Conservation (phyloP, 2,113 vertebrate species). For the Lepisosteus osseus region DNA sequence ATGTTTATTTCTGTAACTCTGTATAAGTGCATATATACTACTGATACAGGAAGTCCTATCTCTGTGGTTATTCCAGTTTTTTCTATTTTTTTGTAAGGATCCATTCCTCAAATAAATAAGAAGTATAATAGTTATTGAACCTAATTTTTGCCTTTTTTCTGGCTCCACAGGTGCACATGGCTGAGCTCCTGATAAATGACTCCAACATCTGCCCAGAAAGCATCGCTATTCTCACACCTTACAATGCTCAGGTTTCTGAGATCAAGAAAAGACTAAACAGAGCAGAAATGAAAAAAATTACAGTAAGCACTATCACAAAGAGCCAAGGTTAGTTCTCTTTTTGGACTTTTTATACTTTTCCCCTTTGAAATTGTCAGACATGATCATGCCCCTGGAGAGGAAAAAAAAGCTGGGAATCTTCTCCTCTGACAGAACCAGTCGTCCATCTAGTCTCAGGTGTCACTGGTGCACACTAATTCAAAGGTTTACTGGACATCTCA, state of each 20-base stretch:
- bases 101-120: background rate
- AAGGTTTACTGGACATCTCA: too few species aligned
- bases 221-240: conserved; percentile 80
- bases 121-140: background rate
- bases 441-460: too few species aligned
- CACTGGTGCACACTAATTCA: too few species aligned
- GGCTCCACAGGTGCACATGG: conserved; percentile 64
- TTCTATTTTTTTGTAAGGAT: too few species aligned
- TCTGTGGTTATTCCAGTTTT: background rate
- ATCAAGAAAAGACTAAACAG: conserved; percentile 56
- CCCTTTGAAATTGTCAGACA: too few species aligned
- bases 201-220: conserved; percentile 50
- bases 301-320: conserved; percentile 79
- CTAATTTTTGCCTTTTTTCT: background rate
- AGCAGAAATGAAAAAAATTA: conserved; percentile 44
- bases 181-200: conserved; percentile 58
- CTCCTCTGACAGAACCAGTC: too few species aligned
- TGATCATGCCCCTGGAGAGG: too few species aligned
- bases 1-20: too few species aligned
- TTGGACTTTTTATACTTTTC: too few species aligned
- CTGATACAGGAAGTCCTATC: background rate
- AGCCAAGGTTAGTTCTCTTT: conserved; percentile 75
- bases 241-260: conserved; percentile 78
- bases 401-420: too few species aligned
- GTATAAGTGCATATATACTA: background rate